Percentiles rank a stretch among this genome's conserved stretches.
Conservation (phyloP, 2,888 invertebrate genomes). For the Drosophila mimetica region DNA sequence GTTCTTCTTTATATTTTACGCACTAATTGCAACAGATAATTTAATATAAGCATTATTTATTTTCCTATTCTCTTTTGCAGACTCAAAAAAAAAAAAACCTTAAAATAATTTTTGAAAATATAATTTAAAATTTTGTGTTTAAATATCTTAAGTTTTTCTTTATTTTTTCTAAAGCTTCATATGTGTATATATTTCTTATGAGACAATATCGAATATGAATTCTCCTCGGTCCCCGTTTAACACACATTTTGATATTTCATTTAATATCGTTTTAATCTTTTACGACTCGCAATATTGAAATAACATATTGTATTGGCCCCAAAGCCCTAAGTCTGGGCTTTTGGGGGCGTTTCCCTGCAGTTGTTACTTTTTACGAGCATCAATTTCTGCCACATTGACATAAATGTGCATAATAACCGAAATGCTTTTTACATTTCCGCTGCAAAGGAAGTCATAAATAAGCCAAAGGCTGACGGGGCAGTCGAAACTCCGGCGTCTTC, state of each 20-base stretch:
- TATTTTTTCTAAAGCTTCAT: too few relatives aligned
- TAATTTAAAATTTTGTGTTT: too few relatives aligned
- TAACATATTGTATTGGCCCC: conserved; percentile 14
- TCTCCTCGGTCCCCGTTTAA: neutral
- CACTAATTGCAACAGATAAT: neutral
- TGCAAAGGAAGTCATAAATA: conserved; percentile 77
- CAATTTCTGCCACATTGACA: conserved; percentile 74
- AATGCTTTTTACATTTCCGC: conserved; percentile 63
- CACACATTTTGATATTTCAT: neutral
- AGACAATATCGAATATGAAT: neutral
- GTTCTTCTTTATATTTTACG: neutral
- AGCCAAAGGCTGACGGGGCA: conserved; percentile 73
- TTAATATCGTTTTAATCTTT: conserved; percentile 11
- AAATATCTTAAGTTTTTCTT: too few relatives aligned
- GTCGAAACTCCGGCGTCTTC: conserved; percentile 53
- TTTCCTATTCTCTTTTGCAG: too few relatives aligned
- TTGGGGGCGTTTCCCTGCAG: conserved; percentile 60
- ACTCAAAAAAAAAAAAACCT: too few relatives aligned
- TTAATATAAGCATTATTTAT: too few relatives aligned
- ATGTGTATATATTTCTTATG: neutral
- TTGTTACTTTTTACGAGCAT: conserved; percentile 69
- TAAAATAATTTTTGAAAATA: too few relatives aligned
- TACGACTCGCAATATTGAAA: conserved; percentile 14
- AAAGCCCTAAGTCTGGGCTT: neutral
- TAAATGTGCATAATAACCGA: conserved; percentile 61